Evolutionary conservation across 2,113 vertebrate genomes (phyloP).

Genomic region (Camelus dromedarius): DNA sequence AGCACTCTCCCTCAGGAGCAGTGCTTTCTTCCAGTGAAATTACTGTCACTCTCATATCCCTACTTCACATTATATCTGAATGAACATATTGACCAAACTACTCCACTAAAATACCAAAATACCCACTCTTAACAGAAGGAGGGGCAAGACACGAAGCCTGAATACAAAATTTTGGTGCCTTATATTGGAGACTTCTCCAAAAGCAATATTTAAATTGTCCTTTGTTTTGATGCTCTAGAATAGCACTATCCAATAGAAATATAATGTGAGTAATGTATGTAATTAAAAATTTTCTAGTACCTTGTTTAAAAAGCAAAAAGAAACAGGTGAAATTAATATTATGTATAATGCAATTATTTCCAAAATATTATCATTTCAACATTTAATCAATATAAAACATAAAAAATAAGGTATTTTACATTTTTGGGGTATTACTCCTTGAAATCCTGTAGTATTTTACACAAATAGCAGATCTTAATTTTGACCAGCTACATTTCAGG

Average conservation of each 20-base stretch:
- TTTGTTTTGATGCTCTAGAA: not conserved
- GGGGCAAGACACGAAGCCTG: not conserved
- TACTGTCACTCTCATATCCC: not conserved
- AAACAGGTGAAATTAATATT: not conserved
- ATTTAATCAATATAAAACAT: not conserved
- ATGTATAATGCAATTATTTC: not conserved
- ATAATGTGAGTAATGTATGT: not conserved
- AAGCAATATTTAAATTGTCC: not conserved
- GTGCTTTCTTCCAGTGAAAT: not conserved
- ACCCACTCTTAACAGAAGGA: not conserved
- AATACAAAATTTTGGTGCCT: not conserved
- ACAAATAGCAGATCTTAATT: not conserved
- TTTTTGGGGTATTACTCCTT: not conserved
- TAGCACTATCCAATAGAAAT: not conserved
- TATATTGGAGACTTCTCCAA: not conserved
- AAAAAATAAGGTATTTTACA: not conserved
- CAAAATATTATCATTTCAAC: not conserved
- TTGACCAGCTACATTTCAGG: not conserved
- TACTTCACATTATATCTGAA: not conserved
- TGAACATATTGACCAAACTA: not conserved
- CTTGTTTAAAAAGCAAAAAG: not conserved
- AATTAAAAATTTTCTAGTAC: not conserved
- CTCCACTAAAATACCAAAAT: slow-evolving; percentile 1
- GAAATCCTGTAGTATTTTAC: not conserved
- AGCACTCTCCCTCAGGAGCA: not conserved